Evolutionary conservation across 2,888 invertebrate species (phyloP).

Genomic region (Calephelis perditalis): DNA sequence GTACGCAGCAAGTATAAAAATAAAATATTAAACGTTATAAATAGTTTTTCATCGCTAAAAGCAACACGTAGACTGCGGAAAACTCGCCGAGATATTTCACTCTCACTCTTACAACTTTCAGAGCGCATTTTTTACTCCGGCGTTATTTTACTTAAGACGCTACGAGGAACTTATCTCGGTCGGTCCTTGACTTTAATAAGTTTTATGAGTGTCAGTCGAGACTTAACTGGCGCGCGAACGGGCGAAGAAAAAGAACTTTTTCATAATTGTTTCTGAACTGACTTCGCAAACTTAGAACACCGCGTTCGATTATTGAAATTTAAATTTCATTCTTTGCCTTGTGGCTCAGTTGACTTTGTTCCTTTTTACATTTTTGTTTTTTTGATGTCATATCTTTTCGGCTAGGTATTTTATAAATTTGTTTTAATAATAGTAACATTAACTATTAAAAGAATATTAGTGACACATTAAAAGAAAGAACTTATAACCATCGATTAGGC

Average conservation of each 20-base stretch:
- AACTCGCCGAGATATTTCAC: slow-evolving; percentile 51
- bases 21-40: slow-evolving; percentile 36
- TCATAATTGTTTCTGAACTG: slow-evolving; percentile 74
- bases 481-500: no score
- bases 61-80: slow-evolving; percentile 59
- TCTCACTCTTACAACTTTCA: slow-evolving; percentile 63
- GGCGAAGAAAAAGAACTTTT: slow-evolving; percentile 70
- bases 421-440: not conserved
- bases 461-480: no score
- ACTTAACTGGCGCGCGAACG: slow-evolving; percentile 73
- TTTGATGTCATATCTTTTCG: not conserved
- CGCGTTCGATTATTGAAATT: slow-evolving; percentile 69
- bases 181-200: slow-evolving; percentile 78
- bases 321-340: slow-evolving; percentile 49
- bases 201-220: slow-evolving; percentile 76
- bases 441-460: no score
- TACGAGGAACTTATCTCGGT: slow-evolving; percentile 72
- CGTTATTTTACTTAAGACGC: slow-evolving; percentile 77
- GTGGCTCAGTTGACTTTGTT: slow-evolving; percentile 39
- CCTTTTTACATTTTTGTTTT: slow-evolving; percentile 18
- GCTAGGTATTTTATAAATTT: not conserved
- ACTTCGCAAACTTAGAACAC: slow-evolving; percentile 47
- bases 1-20: slow-evolving; percentile 16
- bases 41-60: slow-evolving; percentile 47
- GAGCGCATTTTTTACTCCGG: slow-evolving; percentile 64